Evolutionary conservation across 2,797 vertebrate species (phyloP), one percentile per base, ranked within the genome.

Genomic region (Hydrolagus colliei): DNA sequence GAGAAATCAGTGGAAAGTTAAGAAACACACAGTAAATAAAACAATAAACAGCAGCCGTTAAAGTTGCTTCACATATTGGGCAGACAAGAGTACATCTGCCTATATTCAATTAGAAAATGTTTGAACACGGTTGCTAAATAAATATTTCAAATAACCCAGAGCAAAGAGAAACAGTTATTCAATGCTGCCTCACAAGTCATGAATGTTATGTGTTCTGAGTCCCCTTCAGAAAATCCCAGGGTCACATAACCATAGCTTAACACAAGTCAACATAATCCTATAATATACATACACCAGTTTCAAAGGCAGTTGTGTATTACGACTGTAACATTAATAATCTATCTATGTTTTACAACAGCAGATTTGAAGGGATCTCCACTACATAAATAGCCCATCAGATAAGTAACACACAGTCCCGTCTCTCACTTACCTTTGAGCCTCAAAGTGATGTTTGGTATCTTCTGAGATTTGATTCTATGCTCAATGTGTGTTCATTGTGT

Each of bases 401-500:
- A 65, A 61, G 8, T 35, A 14, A 71, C 68, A 18, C 0, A 27
- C 27, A 82, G 27, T 41, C 79, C 63, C 9, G 10, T 41, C 71
- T 71, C 79, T 5, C 32, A 32, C 10, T 84, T 67, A 71, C 32
- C 65, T 84, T 71, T 41, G 2, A 32, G 52, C 63, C n/a, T 32
- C 65, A 68, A 35, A 84, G 32, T 41, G 16, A 32, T 84, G 79
- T 71, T n/a, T 18, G 12, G 63, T 84, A 52, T 71, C 79, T 84
- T 84, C 79, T 52, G 35, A 71, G 71, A 84, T 84, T 84, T 84
- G 22, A 71, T 71, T 84, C 65, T 41, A 20, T 41, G 65, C 67
- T 41, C 13, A 52, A 27, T 32, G 20, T 68, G 20, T 82, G 41
- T 84, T 84, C 59, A 63, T 87, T 86, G 86, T 68, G 73, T 67